A percentile compares a stretch with the other conserved stretches of the same genome.
Conservation (phyloP, 2,888 invertebrate genomes). For the Malachius bipustulatus region DNA sequence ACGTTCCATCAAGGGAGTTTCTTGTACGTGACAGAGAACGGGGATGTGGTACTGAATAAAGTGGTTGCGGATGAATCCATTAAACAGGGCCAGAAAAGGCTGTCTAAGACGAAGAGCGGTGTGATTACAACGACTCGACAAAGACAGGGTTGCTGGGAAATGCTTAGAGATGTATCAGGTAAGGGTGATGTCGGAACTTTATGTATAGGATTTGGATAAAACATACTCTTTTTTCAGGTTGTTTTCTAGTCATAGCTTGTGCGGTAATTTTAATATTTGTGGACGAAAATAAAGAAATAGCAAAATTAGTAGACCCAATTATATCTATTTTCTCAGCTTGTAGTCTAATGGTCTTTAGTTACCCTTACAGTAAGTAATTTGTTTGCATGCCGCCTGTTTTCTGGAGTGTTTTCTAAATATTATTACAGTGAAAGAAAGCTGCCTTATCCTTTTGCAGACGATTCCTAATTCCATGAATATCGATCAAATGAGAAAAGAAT, state of each 20-base stretch:
- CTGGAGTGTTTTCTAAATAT: slow-evolving; percentile 3
- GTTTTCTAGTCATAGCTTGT: slow-evolving; percentile 62
- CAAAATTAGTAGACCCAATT: slow-evolving; percentile 63
- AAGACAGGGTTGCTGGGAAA: slow-evolving; percentile 48
- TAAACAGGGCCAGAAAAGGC: slow-evolving; percentile 36
- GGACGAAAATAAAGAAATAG: slow-evolving; percentile 42
- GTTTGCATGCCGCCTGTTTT: background rate
- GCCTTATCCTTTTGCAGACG: slow-evolving; percentile 79
- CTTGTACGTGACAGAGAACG: slow-evolving; percentile 49
- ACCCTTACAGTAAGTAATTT: slow-evolving; percentile 62
- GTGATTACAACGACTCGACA: slow-evolving; percentile 31
- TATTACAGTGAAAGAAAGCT: slow-evolving; percentile 73
- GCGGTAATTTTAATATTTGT: slow-evolving; percentile 49
- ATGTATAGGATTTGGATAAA: no score
- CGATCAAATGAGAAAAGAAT: slow-evolving; percentile 49
- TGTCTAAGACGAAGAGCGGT: slow-evolving; percentile 36
- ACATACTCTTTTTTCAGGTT: slow-evolving; percentile 45
- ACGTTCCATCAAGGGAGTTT: slow-evolving; percentile 62
- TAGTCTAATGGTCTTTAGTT: slow-evolving; percentile 59
- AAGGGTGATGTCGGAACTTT: no score
- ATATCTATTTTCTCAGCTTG: slow-evolving; percentile 64
- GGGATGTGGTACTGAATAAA: slow-evolving; percentile 50
- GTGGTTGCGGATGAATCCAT: slow-evolving; percentile 36
- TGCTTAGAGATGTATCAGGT: slow-evolving; percentile 50
- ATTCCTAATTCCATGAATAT: slow-evolving; percentile 83